Evolutionary conservation across 2,888 invertebrate species (phyloP), one percentile per base, ranked within the genome.

Genomic region (Lycophotia porphyrea): DNA sequence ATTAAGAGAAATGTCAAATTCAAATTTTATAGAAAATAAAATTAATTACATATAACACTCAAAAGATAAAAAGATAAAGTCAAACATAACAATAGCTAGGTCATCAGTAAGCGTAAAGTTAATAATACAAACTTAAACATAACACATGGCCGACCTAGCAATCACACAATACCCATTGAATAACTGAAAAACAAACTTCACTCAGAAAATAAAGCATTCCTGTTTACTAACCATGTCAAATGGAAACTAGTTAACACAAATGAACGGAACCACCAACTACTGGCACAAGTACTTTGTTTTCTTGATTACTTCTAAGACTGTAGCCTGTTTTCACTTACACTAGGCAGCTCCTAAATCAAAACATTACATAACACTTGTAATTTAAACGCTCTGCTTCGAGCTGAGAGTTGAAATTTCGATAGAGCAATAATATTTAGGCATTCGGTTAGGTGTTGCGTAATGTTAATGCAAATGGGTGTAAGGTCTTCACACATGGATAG

Each of bases 271-370:
- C 60, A 55, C 42, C 47, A 76, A 80, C 80, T 63, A 74, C 78
- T 81, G 39, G 66, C 15, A 66, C 34, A 69, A 80, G 75, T 74
- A 78, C 71, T 84, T 77, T 72, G 84, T 77, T 84, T 78, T 81
- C 82, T 84, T 84, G 84, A 84, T 87, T 80, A 74, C 80, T 84
- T 81, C 63, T 72, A 82, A 81, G 77, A 70, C 73, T 70, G 42
- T 70, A 31, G 31, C 31, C 8, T 15, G 61, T 61, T 34, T 34
- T 34, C 21, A 60, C 34, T 60, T 34, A 21, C 34, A 60, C 58
- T 21, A 60, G 11, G 60, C 24, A 11, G 24, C 34, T 2, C 47
- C 5, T 47, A 21, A 18, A 47, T 18, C 7, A 21, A 21, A 2
- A 18, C 47, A 47, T 2, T 21, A 21, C 7, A 47, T 47, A 5